A percentile compares a stretch with the other conserved stretches of the same genome.
phyloP scores from a whole-genome alignment of 2,888 invertebrate genomes.

The Antheraea assamensis region DNA sequence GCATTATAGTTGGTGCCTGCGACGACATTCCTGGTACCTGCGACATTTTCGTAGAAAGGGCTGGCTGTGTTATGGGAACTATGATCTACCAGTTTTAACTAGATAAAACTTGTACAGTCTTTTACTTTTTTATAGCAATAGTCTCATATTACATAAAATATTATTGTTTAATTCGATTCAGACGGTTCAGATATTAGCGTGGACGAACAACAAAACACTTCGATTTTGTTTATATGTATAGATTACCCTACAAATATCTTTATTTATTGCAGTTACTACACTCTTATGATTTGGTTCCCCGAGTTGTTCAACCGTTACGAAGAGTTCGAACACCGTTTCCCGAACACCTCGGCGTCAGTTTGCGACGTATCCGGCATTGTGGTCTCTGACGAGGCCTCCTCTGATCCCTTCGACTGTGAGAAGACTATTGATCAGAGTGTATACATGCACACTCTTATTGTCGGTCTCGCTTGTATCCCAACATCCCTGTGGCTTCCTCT shows the following conservation, averaged over 20 bases:
- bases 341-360: slow-evolving; percentile 86
- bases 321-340: slow-evolving; percentile 85
- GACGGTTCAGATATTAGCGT: too few species aligned
- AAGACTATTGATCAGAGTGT: slow-evolving; percentile 85
- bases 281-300: slow-evolving; percentile 96
- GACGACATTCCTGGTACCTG: too few species aligned
- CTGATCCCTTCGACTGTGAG: slow-evolving; percentile 82
- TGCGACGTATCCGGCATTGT: slow-evolving; percentile 89
- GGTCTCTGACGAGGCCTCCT: slow-evolving; percentile 65
- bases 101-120: too few species aligned
- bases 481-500: slow-evolving; percentile 90
- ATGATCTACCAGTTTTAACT: too few species aligned
- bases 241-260: background rate
- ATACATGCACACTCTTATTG: slow-evolving; percentile 89
- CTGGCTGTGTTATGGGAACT: too few species aligned
- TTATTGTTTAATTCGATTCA: too few species aligned
- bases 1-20: too few species aligned
- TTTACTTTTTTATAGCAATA: too few species aligned
- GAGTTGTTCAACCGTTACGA: slow-evolving; percentile 93
- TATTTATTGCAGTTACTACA: slow-evolving; percentile 88
- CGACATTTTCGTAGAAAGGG: too few species aligned
- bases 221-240: too few species aligned
- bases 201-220: too few species aligned
- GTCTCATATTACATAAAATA: too few species aligned
- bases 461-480: slow-evolving; percentile 90